Base-by-base conservation (phyloP, 2,888 invertebrate genomes). In the Dugesia japonica region DNA sequence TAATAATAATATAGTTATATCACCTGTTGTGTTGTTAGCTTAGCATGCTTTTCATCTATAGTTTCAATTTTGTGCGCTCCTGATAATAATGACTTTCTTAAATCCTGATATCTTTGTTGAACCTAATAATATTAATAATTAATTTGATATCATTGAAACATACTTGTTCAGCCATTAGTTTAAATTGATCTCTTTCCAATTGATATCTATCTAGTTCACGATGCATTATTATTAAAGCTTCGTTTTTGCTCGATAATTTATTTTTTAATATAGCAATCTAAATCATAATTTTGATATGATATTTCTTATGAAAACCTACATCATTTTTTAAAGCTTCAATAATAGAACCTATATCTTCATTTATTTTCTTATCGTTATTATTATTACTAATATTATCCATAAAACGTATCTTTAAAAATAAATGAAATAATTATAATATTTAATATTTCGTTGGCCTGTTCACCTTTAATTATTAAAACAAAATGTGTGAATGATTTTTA, bases 181-280 rank as follows among this genome's bases (percentile, higher is more conserved):
- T 91, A 81, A 89, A 91, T 81, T 89, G 89, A 83, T 92, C 91
- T 31, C 90, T 86, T 82, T 92, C 91, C 81, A 88, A 88, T 78
- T 89, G 88, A 82, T 89, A 90, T 84, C 89, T 89, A 80, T 90
- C 90, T 78, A 92, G 84, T 82, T 91, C 91, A 81, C 88, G 88
- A 79, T 89, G 89, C 82, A 92, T 86, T 78, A 91, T 90, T n/a
- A 89, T 86, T 42, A 92, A 83, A 0, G 91, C 91, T 84, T 91
- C 91, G 75, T 89, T 87, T 84, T 92, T 92, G 81, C 91, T 89
- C 81, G 90, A 89, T 28, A 91, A 85, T 84, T 91, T 91, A 79
- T 89, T 80, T 72, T 82, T 81, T 76, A 81, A 82, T 9, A 76
- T 71, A 28, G 71, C 31, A n/a, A 76, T 27, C 75, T 75, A n/a